These are phyloP conservation scores for Phaethornis superciliosus DNA, from an alignment of 2,113 vertebrate species.

Conservation along the genomic window DNA sequence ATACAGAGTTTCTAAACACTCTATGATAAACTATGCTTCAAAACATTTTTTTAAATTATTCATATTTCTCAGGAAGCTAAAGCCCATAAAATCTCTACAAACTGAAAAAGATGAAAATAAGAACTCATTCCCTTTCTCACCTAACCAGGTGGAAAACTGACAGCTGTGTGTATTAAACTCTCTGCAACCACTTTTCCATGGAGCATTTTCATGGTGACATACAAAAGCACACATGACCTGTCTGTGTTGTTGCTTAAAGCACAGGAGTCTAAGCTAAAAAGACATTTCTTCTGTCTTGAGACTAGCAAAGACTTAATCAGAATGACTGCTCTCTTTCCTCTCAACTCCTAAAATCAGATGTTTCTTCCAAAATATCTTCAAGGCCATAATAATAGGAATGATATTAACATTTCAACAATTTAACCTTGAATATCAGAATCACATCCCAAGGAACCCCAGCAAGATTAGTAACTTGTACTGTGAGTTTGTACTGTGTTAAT, in stretches of 20 bases:
- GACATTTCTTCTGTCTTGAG: neutral
- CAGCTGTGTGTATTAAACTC: neutral
- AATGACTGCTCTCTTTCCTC: neutral
- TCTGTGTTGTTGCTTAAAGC: neutral
- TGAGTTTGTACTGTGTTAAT: neutral
- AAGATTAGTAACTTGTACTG: neutral
- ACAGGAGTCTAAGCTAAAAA: neutral
- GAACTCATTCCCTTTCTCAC: neutral
- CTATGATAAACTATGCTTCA: neutral
- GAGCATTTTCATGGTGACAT: neutral
- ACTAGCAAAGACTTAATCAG: neutral
- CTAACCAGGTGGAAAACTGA: neutral
- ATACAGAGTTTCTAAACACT: neutral
- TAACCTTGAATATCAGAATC: neutral
- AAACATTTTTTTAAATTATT: conserved; percentile 3
- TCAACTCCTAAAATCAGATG: neutral
- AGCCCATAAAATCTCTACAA: neutral
- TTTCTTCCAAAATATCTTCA: neutral
- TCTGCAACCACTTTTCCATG: neutral
- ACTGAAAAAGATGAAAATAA: neutral
- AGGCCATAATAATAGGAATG: neutral
- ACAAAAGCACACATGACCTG: neutral
- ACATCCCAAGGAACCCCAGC: neutral
- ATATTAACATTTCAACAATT: neutral
- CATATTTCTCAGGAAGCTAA: conserved; percentile 26